Evolutionary conservation across 1,140 invertebrate genomes (phyloP).

Genomic region (Bradysia coprophila): DNA sequence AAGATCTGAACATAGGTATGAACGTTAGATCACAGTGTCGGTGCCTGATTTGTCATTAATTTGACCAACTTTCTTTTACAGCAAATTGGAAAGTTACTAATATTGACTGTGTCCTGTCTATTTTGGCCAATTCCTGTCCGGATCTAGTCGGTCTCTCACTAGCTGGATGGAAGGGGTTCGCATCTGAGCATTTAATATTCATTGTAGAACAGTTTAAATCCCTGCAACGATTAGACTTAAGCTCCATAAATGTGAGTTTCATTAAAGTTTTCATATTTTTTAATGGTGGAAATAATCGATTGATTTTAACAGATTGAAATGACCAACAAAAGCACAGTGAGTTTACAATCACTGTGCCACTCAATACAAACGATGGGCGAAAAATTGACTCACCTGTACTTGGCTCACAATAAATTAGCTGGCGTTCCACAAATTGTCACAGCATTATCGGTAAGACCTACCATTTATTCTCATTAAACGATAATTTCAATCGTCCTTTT

Average conservation of each 20-base stretch:
- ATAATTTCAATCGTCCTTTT: too few species aligned
- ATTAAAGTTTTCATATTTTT: too few species aligned
- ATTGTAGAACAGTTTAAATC: constrained; percentile 41
- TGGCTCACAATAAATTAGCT: constrained; percentile 60
- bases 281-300: too few species aligned
- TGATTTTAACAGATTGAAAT: constrained; percentile 21
- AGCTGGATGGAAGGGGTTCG: constrained; percentile 53
- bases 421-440: constrained; percentile 53
- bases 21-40: too few species aligned
- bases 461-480: too few species aligned
- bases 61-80: constrained; percentile 13
- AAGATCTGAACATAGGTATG: constrained; percentile 47
- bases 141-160: constrained; percentile 45
- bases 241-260: constrained; percentile 28
- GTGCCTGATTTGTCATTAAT: neutral
- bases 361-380: constrained; percentile 40
- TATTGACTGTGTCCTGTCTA: constrained; percentile 38
- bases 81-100: constrained; percentile 44
- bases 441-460: constrained; percentile 51
- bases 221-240: constrained; percentile 49
- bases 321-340: constrained; percentile 23
- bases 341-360: constrained; percentile 18
- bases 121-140: constrained; percentile 42
- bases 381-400: constrained; percentile 50
- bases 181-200: constrained; percentile 44